phyloP scores from a whole-genome alignment of 2,113 vertebrate genomes.

The Grallaria varia region DNA sequence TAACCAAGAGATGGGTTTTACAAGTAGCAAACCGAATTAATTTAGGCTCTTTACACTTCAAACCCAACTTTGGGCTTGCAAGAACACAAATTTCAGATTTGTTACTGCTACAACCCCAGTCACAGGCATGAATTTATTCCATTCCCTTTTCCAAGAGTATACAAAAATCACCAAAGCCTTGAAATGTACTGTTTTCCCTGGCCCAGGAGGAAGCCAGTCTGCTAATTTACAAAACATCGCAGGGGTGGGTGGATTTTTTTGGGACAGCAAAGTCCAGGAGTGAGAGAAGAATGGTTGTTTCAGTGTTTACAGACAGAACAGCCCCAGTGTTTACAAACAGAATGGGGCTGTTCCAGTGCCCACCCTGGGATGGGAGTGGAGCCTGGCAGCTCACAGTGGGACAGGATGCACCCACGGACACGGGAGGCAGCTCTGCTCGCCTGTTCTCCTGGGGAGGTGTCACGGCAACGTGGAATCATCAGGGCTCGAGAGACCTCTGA shows the following conservation, averaged over 20 bases:
- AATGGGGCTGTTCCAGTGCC: too few species aligned
- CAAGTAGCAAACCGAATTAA: not conserved
- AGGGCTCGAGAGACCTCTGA: too few species aligned
- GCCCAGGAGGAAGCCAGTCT: rapidly evolving
- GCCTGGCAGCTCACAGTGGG: too few species aligned
- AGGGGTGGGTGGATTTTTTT: not conserved
- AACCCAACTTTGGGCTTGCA: not conserved
- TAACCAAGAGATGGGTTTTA: not conserved
- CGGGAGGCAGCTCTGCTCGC: too few species aligned
- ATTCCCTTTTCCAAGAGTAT: not conserved
- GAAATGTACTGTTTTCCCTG: not conserved
- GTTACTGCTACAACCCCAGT: not conserved
- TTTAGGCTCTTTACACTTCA: not conserved
- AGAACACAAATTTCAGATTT: not conserved
- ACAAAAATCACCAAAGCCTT: not conserved
- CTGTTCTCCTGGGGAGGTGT: too few species aligned
- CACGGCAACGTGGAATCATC: too few species aligned
- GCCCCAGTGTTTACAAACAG: too few species aligned
- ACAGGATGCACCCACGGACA: too few species aligned
- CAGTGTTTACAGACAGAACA: too few species aligned
- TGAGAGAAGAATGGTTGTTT: too few species aligned
- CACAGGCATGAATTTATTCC: not conserved
- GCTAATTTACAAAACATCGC: not conserved
- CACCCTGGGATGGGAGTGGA: too few species aligned
- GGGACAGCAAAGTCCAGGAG: not conserved